Conservation (phyloP, 2,797 vertebrate species). For the Gila robusta region DNA sequence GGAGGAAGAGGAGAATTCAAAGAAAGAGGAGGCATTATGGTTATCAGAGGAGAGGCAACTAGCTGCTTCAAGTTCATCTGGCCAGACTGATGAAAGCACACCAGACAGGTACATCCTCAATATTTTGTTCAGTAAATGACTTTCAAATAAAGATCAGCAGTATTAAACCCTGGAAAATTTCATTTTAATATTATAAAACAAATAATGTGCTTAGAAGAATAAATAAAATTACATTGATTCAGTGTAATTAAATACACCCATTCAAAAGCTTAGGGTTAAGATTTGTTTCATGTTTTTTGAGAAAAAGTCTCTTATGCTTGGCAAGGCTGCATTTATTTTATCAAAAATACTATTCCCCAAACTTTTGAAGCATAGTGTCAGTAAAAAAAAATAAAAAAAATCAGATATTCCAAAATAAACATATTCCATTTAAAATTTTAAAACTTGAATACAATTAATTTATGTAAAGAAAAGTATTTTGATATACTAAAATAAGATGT, state of each 20-base stretch:
- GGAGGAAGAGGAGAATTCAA: constrained; percentile 30
- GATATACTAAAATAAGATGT: not conserved
- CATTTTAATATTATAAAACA: too few species aligned
- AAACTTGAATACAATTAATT: not conserved
- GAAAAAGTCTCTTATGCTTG: not conserved
- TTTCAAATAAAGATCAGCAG: not conserved
- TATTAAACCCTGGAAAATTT: not conserved
- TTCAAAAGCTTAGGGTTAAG: not conserved
- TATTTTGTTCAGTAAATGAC: not conserved
- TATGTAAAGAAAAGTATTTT: not conserved
- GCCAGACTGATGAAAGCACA: constrained; percentile 44
- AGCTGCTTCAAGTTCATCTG: constrained; percentile 50
- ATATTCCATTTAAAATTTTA: not conserved
- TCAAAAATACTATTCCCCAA: not conserved
- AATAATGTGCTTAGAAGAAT: not conserved
- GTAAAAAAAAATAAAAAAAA: not conserved
- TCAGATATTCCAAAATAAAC: too few species aligned
- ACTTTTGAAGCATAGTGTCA: not conserved
- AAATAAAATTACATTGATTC: not conserved
- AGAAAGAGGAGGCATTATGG: constrained; percentile 7
- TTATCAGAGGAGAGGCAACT: constrained; percentile 32
- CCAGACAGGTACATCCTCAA: constrained; percentile 68
- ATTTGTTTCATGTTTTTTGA: not conserved
- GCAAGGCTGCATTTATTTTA: not conserved
- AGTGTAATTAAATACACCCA: not conserved